phyloP scores from a whole-genome alignment of 2,113 vertebrate genomes.

The Cyphomyrus discorhynchus region DNA sequence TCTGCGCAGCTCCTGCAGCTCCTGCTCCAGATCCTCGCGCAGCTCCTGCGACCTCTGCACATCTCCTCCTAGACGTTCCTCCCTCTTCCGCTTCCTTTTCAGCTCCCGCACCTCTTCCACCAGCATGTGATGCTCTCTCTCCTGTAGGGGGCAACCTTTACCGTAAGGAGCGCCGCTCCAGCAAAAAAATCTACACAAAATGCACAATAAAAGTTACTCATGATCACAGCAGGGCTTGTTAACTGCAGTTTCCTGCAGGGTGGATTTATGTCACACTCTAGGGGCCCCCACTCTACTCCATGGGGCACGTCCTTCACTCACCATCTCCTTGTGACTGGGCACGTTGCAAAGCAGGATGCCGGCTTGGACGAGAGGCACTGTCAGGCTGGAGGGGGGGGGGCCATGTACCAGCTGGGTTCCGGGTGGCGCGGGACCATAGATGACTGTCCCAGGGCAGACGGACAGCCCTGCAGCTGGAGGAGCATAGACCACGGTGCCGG shows the following conservation, averaged over 20 bases:
- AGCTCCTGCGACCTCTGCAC: constrained; percentile 53
- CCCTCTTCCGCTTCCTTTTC: constrained; percentile 43
- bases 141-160: constrained; percentile 39
- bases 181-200: neutral
- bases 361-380: constrained; percentile 56
- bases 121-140: constrained; percentile 53
- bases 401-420: constrained; percentile 58
- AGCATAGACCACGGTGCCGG: constrained; percentile 59
- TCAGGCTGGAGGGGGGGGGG: constrained; percentile 54
- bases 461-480: constrained; percentile 49
- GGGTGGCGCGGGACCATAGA: constrained; percentile 59
- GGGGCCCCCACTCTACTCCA: neutral
- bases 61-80: constrained; percentile 39
- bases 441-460: constrained; percentile 52
- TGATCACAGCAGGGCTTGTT: neutral
- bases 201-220: neutral
- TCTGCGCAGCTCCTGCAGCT: constrained; percentile 56
- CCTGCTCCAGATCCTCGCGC: constrained; percentile 54
- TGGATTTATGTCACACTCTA: neutral
- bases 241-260: neutral
- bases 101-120: constrained; percentile 56
- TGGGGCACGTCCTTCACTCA: constrained; percentile 37
- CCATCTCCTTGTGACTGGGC: constrained; percentile 65
- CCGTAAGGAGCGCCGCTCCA: neutral
- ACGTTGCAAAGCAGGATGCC: constrained; percentile 71